phyloP scores from a whole-genome alignment of 2,888 invertebrate genomes.

The Pammene aurita region DNA sequence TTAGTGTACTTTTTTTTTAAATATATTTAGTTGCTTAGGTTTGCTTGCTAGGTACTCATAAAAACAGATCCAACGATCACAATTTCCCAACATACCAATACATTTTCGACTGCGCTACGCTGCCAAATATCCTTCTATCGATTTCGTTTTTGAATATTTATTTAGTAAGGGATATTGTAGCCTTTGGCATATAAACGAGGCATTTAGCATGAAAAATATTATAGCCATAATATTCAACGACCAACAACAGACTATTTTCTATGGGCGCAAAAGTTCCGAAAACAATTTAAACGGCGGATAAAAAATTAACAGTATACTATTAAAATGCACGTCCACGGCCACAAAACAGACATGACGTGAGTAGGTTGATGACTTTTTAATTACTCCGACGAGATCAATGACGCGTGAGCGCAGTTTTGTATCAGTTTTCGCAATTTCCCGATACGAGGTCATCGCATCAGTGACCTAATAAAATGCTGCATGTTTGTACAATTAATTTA shows the following conservation, averaged over 20 bases:
- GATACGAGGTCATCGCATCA: too few relatives aligned
- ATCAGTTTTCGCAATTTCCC: slow-evolving; percentile 34
- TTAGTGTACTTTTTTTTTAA: too few relatives aligned
- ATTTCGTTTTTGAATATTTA: neutral
- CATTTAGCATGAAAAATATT: slow-evolving; percentile 1
- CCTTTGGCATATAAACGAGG: neutral
- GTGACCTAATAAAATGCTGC: too few relatives aligned
- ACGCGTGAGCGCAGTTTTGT: slow-evolving; percentile 39
- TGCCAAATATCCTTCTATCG: too few relatives aligned
- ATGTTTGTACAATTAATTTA: too few relatives aligned
- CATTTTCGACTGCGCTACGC: too few relatives aligned
- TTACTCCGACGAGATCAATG: slow-evolving; percentile 55
- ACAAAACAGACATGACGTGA: slow-evolving; percentile 59
- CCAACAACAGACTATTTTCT: slow-evolving; percentile 1
- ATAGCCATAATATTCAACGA: neutral
- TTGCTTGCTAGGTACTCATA: too few relatives aligned
- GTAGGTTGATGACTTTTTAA: slow-evolving; percentile 65
- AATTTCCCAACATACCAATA: too few relatives aligned
- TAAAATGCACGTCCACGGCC: slow-evolving; percentile 57
- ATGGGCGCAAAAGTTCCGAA: slow-evolving; percentile 10
- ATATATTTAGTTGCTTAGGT: too few relatives aligned
- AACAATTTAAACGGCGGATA: slow-evolving; percentile 50
- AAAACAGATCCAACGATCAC: too few relatives aligned
- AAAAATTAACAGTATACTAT: slow-evolving; percentile 58
- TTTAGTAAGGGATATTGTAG: neutral